Evolutionary conservation across 2,888 invertebrate genomes (phyloP), one percentile per base, ranked within the genome.

Genomic region (Formica aserva): DNA sequence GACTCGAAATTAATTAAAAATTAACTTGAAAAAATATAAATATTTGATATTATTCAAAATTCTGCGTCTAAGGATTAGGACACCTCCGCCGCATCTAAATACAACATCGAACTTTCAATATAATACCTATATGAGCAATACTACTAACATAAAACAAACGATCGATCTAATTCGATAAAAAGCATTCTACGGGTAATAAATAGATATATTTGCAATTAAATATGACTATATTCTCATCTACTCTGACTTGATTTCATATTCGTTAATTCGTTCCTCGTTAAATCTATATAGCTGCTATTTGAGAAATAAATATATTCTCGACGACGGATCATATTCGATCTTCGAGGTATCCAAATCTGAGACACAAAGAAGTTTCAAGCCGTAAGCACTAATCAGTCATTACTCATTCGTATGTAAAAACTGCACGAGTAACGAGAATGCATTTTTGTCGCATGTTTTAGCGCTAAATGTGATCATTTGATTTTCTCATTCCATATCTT

Each of bases 101-200:
- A 90, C 90, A 90, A 90, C 90, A 90, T 90, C 88, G 85, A 90
- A 84, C 86, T 85, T 71, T 87, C 62, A 90, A 89, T 87, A 89
- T 86, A 82, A 82, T 74, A 86, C 45, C 86, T 88, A 90, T 81
- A 83, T 84, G 82, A 83, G 84, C 86, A 85, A 52, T 86, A 86
- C 90, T 86, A 86, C 88, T 83, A 85, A 90, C 88, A 85, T 74
- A 90, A 88, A 86, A 69, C 87, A 85, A 84, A 88, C 84, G 82
- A 83, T 86, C 82, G 81, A 85, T 77, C 87, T 88, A 87, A 83
- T 78, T 82, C 81, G 81, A 87, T 85, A 86, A n/a, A 67, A 89
- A 87, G 87, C 83, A 71, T 85, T 8, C 85, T 87, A 87, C 84
- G 78, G 75, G 85, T 83, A 75, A 85, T 76, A 88, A 38, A 85